Percentiles rank a stretch among this genome's conserved stretches.
These are phyloP conservation scores for Galendromus occidentalis DNA, from an alignment of 1,140 invertebrate genomes.

Conservation along the genomic window DNA sequence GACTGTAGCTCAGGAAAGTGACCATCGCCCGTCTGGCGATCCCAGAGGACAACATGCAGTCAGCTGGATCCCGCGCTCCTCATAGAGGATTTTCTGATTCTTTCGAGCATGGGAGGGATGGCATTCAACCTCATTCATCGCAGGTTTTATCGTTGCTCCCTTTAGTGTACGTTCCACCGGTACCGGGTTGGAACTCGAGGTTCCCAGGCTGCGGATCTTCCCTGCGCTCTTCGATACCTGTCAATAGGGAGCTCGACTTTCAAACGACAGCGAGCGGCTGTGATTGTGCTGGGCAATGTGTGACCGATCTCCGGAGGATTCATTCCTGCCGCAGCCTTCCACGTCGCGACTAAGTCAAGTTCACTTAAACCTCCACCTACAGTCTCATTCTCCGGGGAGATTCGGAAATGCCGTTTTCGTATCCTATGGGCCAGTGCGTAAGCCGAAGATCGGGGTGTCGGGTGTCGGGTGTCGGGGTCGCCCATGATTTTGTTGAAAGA, in stretches of 20 bases:
- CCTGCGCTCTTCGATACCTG: constrained; percentile 30
- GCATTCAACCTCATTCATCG: constrained; percentile 45
- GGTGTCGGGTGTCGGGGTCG: constrained; percentile 26
- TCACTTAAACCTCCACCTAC: constrained; percentile 11
- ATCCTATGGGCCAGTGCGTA: constrained; percentile 18
- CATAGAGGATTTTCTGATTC: constrained; percentile 48
- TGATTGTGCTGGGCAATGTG: no score
- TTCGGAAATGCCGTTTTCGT: constrained; percentile 14
- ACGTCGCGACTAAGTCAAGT: constrained; percentile 16
- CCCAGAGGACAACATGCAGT: constrained; percentile 63
- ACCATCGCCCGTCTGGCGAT: constrained; percentile 34
- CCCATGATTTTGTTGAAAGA: constrained; percentile 41
- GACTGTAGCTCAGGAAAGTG: constrained; percentile 9
- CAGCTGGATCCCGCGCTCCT: constrained; percentile 40
- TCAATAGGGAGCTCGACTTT: no score
- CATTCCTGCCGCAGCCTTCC: constrained; percentile 16
- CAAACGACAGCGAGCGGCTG: no score
- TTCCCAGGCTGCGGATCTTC: constrained; percentile 43
- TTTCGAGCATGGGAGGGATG: constrained; percentile 64
- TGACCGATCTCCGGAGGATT: neutral
- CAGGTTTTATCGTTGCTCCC: constrained; percentile 16
- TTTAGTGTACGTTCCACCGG: constrained; percentile 17
- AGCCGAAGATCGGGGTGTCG: constrained; percentile 26
- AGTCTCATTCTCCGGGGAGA: constrained; percentile 8
- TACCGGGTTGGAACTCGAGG: constrained; percentile 19